Base-by-base conservation (phyloP, 2,797 vertebrate genomes). In the Ctenopoma multispine region DNA sequence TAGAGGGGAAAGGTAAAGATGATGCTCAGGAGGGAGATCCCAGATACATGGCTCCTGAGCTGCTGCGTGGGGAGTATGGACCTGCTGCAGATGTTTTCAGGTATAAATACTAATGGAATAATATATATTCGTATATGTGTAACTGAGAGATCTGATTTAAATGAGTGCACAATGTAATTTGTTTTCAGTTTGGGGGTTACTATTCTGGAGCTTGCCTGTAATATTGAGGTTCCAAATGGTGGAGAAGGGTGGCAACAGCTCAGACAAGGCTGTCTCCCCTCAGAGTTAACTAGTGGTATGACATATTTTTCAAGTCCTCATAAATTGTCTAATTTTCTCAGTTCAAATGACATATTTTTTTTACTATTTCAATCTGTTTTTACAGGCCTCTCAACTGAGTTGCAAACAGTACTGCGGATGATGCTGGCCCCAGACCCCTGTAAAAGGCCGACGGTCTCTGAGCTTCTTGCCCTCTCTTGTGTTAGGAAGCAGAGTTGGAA, bases 161-260 rank as follows among this genome's bases (percentile, higher is more conserved):
- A 14, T 41, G 2, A 27, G 0, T 46, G 1, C n/a, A 15, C 67
- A 31, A n/a, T 57, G 15, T 11, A 51, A 18, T 77, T 75, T 41
- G 49, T 11, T 29, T 69, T 55, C 65, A 98, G 96, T 82, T 91
- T 97, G 82, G 97, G 97, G 8, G 93, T 98, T 87, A 95, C 96
- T 48, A 93, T 97, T 63, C 90, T 98, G 89, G 97, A 97, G 89
- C 93, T 97, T 49, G 95, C 95, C 3, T 97, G 96, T 84, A 96
- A 96, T 71, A 94, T 97, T 79, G 96, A 97, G 79, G 91, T 97
- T 23, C 97, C 97, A 21, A 96, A 94, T 27, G 96, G 96, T 17
- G 96, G 96, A 7, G 95, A 96, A 7, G 95, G 94, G 50, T 97
- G 96, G 96, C 96, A 97, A 80, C 95, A 96, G 83, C 95, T 97